A percentile compares a stretch with the other conserved stretches of the same genome.
phyloP scores from a whole-genome alignment of 2,888 invertebrate genomes.

The Eurois occulta region DNA sequence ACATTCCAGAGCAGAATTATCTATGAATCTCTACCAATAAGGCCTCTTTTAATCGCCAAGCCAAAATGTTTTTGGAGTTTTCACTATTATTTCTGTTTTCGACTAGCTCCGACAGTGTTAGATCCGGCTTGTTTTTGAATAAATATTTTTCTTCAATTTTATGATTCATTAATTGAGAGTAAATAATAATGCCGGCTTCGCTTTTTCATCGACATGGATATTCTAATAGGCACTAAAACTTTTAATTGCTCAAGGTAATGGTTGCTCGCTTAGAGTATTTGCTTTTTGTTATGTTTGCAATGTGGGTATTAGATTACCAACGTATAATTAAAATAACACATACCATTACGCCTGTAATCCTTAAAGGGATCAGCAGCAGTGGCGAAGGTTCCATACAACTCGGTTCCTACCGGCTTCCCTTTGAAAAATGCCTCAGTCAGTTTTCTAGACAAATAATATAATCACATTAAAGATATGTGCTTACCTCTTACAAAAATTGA shows the following conservation, averaged over 20 bases:
- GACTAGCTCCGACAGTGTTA: not conserved
- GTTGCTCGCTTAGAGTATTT: conserved; percentile 2
- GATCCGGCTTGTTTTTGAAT: conserved; percentile 1
- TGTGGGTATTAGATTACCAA: not conserved
- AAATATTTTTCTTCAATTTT: conserved; percentile 19
- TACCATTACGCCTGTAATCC: no score
- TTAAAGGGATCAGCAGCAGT: no score
- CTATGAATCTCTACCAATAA: not conserved
- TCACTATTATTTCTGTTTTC: not conserved
- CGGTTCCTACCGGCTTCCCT: no score
- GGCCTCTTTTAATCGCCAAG: not conserved
- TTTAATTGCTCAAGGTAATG: conserved; percentile 29
- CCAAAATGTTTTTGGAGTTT: not conserved
- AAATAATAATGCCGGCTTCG: conserved; percentile 12
- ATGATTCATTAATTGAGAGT: conserved; percentile 24
- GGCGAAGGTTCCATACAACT: no score
- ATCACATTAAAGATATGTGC: no score
- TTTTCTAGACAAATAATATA: no score
- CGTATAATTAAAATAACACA: no score
- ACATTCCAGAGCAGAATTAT: not conserved
- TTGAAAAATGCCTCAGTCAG: no score
- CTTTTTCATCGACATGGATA: not conserved
- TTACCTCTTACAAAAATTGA: no score
- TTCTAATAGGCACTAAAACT: conserved; percentile 5
- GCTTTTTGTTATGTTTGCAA: conserved; percentile 9